phyloP scores from a whole-genome alignment of 1,140 invertebrate genomes.

The Leguminivora glycinivorella region DNA sequence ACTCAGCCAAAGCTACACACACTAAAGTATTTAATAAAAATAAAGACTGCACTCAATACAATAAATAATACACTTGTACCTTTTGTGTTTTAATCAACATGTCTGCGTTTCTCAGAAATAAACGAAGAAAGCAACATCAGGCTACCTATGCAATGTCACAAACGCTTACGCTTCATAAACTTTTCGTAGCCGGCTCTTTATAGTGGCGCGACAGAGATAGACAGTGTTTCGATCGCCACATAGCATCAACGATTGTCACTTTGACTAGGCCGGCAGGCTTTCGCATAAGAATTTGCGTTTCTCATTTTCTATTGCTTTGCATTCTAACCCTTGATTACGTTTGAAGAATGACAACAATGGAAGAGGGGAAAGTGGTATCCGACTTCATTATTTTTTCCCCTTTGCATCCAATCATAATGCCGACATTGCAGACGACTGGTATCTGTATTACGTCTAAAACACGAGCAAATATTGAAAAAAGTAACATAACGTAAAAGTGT shows the following conservation, averaged over 20 bases:
- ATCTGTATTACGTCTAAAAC: background rate
- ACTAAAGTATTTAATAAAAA: background rate
- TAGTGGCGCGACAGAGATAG: too few species aligned
- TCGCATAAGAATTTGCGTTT: slow-evolving; percentile 28
- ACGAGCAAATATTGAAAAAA: background rate
- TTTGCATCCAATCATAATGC: slow-evolving; percentile 44
- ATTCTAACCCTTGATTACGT: slow-evolving; percentile 48
- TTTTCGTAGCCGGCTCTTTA: too few species aligned
- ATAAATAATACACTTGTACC: background rate
- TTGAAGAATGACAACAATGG: slow-evolving; percentile 49
- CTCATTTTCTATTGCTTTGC: slow-evolving; percentile 38
- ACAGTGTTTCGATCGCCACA: too few species aligned
- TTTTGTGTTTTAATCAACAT: slow-evolving; percentile 2
- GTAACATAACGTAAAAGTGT: background rate
- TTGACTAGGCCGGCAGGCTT: too few species aligned
- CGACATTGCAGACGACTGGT: slow-evolving; percentile 38
- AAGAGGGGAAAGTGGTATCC: slow-evolving; percentile 36
- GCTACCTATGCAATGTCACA: too few species aligned
- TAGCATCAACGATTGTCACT: too few species aligned
- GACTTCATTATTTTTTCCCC: slow-evolving; percentile 50
- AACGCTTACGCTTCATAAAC: too few species aligned
- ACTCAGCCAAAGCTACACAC: too few species aligned
- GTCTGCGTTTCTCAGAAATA: background rate
- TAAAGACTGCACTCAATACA: background rate
- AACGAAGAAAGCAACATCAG: slow-evolving; percentile 13